Conservation (phyloP, 2,888 invertebrate species). For the Lordiphosa fenestrarum region DNA sequence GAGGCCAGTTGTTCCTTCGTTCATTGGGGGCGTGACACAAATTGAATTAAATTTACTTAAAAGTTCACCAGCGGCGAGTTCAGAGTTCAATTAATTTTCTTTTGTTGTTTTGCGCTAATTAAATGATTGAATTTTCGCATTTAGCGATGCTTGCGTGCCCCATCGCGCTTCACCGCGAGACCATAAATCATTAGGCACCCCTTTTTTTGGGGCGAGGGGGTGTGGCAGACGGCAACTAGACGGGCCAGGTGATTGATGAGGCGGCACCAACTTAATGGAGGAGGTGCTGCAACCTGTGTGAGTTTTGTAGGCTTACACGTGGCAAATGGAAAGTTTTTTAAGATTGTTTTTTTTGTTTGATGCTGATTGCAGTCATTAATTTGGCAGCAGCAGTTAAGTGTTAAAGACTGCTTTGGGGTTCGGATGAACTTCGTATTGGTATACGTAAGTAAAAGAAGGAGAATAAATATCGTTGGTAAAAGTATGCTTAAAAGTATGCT, state of each 20-base stretch:
- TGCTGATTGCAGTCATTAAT: constrained; percentile 16
- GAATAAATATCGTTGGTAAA: too few relatives aligned
- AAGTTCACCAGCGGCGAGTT: constrained; percentile 48
- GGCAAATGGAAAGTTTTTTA: constrained; percentile 48
- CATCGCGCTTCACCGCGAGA: constrained; percentile 5
- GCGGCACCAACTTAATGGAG: constrained; percentile 15
- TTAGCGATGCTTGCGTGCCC: constrained; percentile 50
- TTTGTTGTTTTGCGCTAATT: constrained; percentile 69
- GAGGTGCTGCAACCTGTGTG: constrained; percentile 27
- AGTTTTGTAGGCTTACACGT: constrained; percentile 39
- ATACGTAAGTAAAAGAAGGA: too few relatives aligned
- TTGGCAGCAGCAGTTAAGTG: neutral
- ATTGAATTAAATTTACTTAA: constrained; percentile 67
- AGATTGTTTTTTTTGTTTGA: constrained; percentile 11
- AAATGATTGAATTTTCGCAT: constrained; percentile 71
- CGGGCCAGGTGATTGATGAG: constrained; percentile 64
- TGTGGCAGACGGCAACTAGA: constrained; percentile 25
- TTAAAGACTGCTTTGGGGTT: too few relatives aligned
- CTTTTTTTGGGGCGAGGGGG: constrained; percentile 17
- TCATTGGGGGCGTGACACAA: constrained; percentile 45
- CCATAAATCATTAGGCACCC: constrained; percentile 66
- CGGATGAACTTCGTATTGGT: too few relatives aligned
- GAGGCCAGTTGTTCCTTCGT: constrained; percentile 29
- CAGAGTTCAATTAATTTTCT: constrained; percentile 73
- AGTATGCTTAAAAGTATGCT: too few relatives aligned